Evolutionary conservation across 2,797 vertebrate genomes (phyloP).

Genomic region (Chlorospingus semifuscus): DNA sequence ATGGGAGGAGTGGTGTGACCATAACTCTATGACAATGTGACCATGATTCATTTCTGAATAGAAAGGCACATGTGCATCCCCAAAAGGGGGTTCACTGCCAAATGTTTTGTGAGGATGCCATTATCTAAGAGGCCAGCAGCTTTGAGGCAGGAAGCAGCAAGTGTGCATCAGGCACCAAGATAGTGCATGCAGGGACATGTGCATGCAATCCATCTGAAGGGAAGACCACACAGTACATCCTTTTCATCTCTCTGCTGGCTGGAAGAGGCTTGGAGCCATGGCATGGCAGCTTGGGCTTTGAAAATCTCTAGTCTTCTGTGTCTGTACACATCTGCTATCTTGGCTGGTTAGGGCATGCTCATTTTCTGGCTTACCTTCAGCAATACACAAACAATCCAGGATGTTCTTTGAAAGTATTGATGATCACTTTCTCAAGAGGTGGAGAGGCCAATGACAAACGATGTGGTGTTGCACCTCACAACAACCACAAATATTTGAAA

Average conservation of each 20-base stretch:
- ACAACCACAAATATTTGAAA: background rate
- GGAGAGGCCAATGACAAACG: background rate
- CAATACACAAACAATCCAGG: background rate
- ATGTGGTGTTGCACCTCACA: background rate
- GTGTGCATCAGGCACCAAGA: background rate
- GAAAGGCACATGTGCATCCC: background rate
- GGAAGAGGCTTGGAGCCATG: background rate
- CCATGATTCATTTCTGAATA: background rate
- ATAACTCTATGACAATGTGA: background rate
- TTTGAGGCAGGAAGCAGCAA: background rate
- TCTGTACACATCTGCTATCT: background rate
- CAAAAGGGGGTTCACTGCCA: background rate
- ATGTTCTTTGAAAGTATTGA: background rate
- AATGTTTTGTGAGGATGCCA: background rate
- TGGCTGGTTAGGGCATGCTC: rapidly evolving
- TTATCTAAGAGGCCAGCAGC: background rate
- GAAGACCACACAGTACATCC: background rate
- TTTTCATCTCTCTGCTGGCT: background rate
- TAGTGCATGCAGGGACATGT: background rate
- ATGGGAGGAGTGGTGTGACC: background rate
- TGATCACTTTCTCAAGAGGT: background rate
- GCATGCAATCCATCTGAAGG: background rate
- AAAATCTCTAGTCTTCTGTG: background rate
- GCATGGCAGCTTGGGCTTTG: background rate
- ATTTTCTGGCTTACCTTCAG: background rate